phyloP scores from a whole-genome alignment of 2,888 invertebrate genomes.

The Leptarthrus brevirostris region DNA sequence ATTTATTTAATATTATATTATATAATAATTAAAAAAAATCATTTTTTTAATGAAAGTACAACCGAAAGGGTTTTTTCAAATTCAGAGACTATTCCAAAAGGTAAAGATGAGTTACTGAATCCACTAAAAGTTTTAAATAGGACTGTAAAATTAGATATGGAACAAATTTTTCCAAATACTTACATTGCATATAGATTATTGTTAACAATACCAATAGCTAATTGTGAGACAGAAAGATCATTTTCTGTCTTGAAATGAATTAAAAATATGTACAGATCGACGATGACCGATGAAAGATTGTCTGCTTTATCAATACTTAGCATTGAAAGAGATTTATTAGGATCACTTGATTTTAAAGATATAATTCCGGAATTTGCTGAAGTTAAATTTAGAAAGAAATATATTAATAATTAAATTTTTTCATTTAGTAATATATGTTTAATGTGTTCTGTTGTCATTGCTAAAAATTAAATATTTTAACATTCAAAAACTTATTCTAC shows the following conservation, averaged over 20 bases:
- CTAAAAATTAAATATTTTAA: no score
- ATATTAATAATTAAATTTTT: no score
- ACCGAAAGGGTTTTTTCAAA: no score
- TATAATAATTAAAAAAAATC: no score
- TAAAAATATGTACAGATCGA: not conserved
- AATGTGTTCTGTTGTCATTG: no score
- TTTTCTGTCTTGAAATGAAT: not conserved
- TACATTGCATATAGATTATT: not conserved
- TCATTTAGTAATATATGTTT: no score
- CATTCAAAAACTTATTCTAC: no score
- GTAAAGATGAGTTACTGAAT: no score
- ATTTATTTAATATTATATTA: no score
- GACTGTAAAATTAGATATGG: constrained; percentile 9
- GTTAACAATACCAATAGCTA: not conserved
- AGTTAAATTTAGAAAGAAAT: not conserved
- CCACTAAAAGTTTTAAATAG: constrained; percentile 11
- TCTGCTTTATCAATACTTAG: not conserved
- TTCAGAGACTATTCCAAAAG: no score
- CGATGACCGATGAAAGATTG: not conserved
- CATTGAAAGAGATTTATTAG: not conserved
- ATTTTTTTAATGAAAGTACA: no score
- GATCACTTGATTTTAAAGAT: not conserved
- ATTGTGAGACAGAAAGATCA: not conserved
- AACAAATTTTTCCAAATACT: not conserved
- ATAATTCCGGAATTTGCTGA: not conserved